phyloP scores from a whole-genome alignment of 37 sponge, comb jelly and placozoan species.

The Halichondria panicea region DNA sequence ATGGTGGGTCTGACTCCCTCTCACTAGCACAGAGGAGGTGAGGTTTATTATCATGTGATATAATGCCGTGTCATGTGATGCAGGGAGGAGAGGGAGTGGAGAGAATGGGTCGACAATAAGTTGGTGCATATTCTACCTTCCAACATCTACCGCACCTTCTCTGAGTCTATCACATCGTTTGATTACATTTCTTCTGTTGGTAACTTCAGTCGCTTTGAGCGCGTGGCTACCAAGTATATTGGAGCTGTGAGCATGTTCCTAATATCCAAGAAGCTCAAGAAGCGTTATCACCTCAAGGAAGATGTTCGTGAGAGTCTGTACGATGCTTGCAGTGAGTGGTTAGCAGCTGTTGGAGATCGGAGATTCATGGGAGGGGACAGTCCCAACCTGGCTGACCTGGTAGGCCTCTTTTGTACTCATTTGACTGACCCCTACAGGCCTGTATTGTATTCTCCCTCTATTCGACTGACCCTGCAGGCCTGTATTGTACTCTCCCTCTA shows the following conservation, averaged over 20 bases:
- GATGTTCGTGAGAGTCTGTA: conserved; percentile 82
- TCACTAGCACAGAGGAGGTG: conserved; percentile 20
- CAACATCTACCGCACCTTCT: conserved; percentile 86
- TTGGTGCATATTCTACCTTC: conserved; percentile 83
- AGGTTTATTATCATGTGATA: background rate
- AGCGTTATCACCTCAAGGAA: conserved; percentile 68
- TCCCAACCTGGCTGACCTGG: conserved; percentile 96
- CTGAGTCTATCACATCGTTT: conserved; percentile 73
- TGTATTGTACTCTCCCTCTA: background rate
- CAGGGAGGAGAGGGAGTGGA: conserved; percentile 91
- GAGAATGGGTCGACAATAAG: conserved; percentile 92
- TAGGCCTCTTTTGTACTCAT: conserved; percentile 31
- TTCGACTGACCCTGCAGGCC: background rate
- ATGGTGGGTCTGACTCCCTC: conserved; percentile 2
- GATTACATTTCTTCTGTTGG: conserved; percentile 70
- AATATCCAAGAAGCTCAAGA: conserved; percentile 68
- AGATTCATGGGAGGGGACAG: conserved; percentile 81
- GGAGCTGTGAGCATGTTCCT: conserved; percentile 91
- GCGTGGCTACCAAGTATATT: conserved; percentile 65
- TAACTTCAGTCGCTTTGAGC: conserved; percentile 75
- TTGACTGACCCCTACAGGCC: background rate
- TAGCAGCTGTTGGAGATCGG: conserved; percentile 69
- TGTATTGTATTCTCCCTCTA: background rate
- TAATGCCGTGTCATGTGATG: background rate
- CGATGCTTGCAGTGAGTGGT: conserved; percentile 69